Evolutionary conservation across 2,888 invertebrate genomes (phyloP).

Genomic region (Harmothoe impar): DNA sequence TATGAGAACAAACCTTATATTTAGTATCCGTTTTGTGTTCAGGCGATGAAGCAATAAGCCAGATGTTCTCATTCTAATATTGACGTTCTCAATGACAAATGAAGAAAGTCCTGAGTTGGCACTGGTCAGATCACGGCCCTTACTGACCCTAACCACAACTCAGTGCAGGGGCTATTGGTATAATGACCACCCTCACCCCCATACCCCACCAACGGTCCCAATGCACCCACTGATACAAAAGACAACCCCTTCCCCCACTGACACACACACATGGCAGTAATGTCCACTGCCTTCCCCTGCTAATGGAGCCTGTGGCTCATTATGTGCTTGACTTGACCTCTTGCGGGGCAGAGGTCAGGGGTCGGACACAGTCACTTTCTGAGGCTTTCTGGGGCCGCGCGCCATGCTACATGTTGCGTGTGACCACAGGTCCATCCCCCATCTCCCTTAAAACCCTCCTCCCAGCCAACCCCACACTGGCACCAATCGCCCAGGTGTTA

Average conservation of each 20-base stretch:
- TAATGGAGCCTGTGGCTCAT: slow-evolving; percentile 41
- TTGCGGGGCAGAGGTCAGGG: slow-evolving; percentile 26
- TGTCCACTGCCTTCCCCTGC: neutral
- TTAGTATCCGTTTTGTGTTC: neutral
- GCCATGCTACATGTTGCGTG: slow-evolving; percentile 44
- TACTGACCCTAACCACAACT: neutral
- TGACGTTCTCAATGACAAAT: neutral
- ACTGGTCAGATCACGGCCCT: neutral
- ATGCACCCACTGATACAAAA: slow-evolving; percentile 41
- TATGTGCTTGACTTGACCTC: slow-evolving; percentile 40
- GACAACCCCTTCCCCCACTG: slow-evolving; percentile 20
- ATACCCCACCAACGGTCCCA: neutral
- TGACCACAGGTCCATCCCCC: neutral
- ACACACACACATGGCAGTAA: neutral
- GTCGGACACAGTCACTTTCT: neutral
- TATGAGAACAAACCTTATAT: too few relatives aligned
- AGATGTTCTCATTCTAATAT: neutral
- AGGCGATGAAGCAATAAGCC: neutral
- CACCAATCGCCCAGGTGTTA: slow-evolving; percentile 43
- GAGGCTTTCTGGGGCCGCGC: neutral
- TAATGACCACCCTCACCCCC: neutral
- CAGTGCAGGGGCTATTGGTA: neutral
- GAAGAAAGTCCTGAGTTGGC: neutral
- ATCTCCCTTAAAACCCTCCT: neutral
- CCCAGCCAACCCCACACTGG: neutral